A percentile compares a stretch with the other conserved stretches of the same genome.
Conservation (phyloP, 2,797 vertebrate genomes). For the Sternotherus odoratus region DNA sequence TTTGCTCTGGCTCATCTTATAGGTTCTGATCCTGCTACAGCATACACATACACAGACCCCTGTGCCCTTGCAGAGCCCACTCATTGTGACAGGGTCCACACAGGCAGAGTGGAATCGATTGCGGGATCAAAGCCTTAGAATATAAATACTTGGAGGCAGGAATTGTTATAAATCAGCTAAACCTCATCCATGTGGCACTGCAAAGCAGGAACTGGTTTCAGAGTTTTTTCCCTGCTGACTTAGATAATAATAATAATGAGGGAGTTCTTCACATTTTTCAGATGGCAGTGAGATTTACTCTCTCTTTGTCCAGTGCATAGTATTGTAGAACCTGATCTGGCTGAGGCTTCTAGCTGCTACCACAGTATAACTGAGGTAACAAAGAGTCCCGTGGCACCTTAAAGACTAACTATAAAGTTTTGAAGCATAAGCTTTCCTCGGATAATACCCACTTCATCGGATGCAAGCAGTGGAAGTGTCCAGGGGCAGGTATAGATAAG, state of each 20-base stretch:
- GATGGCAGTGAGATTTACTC: not conserved
- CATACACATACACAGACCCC: rapidly evolving
- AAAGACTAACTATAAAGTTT: too few relatives aligned
- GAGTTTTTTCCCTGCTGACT: not conserved
- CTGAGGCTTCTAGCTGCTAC: not conserved
- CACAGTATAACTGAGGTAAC: not conserved
- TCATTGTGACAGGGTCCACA: not conserved
- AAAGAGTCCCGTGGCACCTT: too few relatives aligned
- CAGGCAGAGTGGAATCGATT: not conserved
- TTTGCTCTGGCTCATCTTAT: not conserved
- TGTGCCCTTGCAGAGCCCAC: not conserved
- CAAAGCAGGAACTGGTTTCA: not conserved
- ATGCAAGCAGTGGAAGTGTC: too few relatives aligned
- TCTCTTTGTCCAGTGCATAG: not conserved
- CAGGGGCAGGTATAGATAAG: too few relatives aligned
- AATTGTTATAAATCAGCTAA: constrained; percentile 10
- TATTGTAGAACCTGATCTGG: not conserved
- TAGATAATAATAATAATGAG: not conserved
- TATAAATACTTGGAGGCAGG: not conserved
- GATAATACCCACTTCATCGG: too few relatives aligned
- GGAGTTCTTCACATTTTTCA: not conserved
- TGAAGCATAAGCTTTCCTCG: too few relatives aligned
- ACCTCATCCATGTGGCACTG: not conserved
- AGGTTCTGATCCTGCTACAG: not conserved
- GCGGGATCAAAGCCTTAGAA: not conserved